These are phyloP conservation scores for Elaphurus davidianus DNA, from an alignment of 2,113 vertebrate species.

Conservation along the genomic window DNA sequence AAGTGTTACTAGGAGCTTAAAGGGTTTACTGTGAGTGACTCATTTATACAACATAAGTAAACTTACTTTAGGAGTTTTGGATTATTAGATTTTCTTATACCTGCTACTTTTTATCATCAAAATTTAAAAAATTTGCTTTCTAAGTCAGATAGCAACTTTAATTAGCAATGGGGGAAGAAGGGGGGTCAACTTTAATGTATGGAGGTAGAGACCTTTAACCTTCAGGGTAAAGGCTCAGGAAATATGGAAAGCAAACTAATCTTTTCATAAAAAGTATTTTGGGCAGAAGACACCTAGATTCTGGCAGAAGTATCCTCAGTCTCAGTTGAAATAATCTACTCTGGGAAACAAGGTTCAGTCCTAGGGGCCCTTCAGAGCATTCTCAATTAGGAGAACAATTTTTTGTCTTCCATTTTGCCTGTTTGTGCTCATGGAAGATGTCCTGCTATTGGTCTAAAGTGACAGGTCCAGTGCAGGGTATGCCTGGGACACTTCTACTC, in stretches of 20 bases:
- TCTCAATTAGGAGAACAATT: background rate
- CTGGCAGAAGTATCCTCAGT: background rate
- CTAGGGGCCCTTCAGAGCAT: background rate
- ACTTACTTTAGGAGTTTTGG: background rate
- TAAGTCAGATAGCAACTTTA: background rate
- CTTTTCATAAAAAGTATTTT: background rate
- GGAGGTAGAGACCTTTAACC: background rate
- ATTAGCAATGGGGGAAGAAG: background rate
- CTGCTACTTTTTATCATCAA: background rate
- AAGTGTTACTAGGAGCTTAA: background rate
- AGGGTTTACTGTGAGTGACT: background rate
- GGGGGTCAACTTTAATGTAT: background rate
- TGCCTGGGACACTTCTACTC: background rate
- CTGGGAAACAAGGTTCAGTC: background rate
- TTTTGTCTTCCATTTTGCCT: background rate
- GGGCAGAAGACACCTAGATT: background rate
- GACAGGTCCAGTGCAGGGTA: background rate
- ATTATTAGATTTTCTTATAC: background rate
- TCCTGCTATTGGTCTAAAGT: background rate
- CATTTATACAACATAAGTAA: slow-evolving; percentile 11
- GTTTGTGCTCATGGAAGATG: background rate
- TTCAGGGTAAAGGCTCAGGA: background rate
- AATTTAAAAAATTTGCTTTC: background rate
- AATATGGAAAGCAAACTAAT: background rate
- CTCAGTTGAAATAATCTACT: background rate